Conservation (phyloP, 1,140 invertebrate species). For the Sitophilus oryzae region DNA sequence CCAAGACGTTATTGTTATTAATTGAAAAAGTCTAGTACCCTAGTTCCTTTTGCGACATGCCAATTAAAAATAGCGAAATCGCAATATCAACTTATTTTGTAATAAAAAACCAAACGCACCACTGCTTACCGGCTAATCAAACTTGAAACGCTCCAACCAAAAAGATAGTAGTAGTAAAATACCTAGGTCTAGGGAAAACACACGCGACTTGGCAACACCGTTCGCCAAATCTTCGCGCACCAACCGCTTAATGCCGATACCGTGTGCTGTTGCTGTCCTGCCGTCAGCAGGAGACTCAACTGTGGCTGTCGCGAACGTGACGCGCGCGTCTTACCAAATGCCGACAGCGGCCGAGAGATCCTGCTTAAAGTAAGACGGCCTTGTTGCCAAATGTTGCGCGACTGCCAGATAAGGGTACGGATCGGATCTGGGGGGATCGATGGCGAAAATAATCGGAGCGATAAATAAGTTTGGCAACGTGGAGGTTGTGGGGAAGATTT, state of each 20-base stretch:
- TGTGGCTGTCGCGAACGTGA: slow-evolving; percentile 16
- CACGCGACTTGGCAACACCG: slow-evolving; percentile 6
- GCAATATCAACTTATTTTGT: too few species aligned
- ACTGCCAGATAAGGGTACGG: slow-evolving; percentile 13
- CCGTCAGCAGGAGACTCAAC: slow-evolving; percentile 21
- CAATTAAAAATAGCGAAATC: too few species aligned
- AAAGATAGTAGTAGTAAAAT: neutral
- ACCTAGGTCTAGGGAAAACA: slow-evolving; percentile 7
- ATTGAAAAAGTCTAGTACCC: too few species aligned
- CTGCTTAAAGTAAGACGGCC: slow-evolving; percentile 18
- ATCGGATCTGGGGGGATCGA: neutral
- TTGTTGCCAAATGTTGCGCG: slow-evolving; percentile 18
- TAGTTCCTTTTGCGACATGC: too few species aligned
- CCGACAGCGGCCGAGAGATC: slow-evolving; percentile 9
- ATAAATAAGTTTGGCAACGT: neutral
- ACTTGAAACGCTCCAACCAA: neutral
- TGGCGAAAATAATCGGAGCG: neutral
- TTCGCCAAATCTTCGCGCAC: slow-evolving; percentile 9
- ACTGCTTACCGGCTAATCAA: neutral
- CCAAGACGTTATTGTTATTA: too few species aligned
- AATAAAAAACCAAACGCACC: too few species aligned
- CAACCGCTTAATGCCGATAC: slow-evolving; percentile 8
- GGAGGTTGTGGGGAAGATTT: neutral
- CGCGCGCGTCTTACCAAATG: slow-evolving; percentile 34
- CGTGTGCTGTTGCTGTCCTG: slow-evolving; percentile 20